These are phyloP conservation scores for Empidonax traillii DNA, from an alignment of 2,113 vertebrate species.

Conservation along the genomic window DNA sequence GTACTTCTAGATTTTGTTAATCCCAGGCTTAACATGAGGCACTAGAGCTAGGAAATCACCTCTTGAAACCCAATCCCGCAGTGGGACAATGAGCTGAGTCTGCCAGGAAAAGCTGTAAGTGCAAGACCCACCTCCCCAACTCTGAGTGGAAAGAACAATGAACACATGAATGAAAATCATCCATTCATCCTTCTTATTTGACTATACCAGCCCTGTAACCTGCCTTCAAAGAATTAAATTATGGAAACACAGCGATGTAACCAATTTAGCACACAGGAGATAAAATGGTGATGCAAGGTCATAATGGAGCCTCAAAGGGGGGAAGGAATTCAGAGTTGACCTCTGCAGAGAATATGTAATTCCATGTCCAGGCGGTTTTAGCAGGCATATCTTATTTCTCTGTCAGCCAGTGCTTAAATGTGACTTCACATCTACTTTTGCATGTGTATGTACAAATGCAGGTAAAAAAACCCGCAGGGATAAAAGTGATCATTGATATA, in stretches of 20 bases:
- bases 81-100: neutral
- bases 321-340: neutral
- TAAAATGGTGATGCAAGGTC: neutral
- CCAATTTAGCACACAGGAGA: neutral
- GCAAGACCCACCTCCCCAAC: neutral
- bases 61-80: neutral
- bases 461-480: neutral
- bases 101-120: neutral
- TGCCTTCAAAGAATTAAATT: neutral
- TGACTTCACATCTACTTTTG: neutral
- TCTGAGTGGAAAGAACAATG: neutral
- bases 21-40: neutral
- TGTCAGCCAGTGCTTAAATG: neutral
- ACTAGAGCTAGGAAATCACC: neutral
- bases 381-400: neutral
- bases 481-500: neutral
- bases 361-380: neutral
- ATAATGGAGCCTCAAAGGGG: neutral
- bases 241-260: neutral
- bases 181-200: neutral
- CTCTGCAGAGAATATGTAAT: neutral
- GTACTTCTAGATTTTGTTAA: neutral
- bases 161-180: neutral
- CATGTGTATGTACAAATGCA: neutral
- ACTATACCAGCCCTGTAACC: neutral